Base-by-base conservation (phyloP, 2,888 invertebrate genomes). In the Sipunculus nudus region DNA sequence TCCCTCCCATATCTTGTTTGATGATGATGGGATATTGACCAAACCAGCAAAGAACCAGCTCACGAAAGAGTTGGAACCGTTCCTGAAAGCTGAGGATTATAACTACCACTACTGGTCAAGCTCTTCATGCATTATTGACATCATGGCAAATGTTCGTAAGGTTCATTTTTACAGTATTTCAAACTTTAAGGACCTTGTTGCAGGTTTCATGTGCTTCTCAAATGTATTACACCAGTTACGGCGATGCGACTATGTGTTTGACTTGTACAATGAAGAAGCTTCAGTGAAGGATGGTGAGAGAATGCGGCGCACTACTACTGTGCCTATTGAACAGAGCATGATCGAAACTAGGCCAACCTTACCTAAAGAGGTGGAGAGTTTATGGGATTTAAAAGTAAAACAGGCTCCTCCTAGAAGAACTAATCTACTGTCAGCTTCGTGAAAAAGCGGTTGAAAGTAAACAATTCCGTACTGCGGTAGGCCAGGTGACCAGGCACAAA, bases 231-330 rank as follows among this genome's bases (percentile, higher is more conserved):
- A 25, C 26, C 4, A 53, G 29, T 52, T 52, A 16, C 52, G 57
- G 4, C 50, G 50, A 40, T 53, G 52, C 31, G 57, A 57, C 52
- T 35, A 53, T 57, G 57, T 57, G 19, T 57, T 57, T 31, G 50
- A 57, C 52, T 35, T 57, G 41, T 57, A 57, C 31, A 41, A 40
- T 25, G 50, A 52, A 25, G 52, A 57, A 3, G 40, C 57, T 16
- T 53, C 57, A 23, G 52, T 57, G 29, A 57, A 57, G 31, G 50
- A 53, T 26, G 26, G 46, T 46, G 46, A 46, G 46, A 6, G 46
- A 25, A 46, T 21, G 25, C 21, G 46, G 46, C 46, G 26, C 46
- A 49, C 25, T 16, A 29, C 46, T 25, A 55, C 43, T 8, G 46
- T 46, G 5, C 47, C 55, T 16, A 55, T 47, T 21, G 57, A 53